Evolutionary conservation across 2,113 vertebrate species (phyloP).

Genomic region (Aegithalos caudatus): DNA sequence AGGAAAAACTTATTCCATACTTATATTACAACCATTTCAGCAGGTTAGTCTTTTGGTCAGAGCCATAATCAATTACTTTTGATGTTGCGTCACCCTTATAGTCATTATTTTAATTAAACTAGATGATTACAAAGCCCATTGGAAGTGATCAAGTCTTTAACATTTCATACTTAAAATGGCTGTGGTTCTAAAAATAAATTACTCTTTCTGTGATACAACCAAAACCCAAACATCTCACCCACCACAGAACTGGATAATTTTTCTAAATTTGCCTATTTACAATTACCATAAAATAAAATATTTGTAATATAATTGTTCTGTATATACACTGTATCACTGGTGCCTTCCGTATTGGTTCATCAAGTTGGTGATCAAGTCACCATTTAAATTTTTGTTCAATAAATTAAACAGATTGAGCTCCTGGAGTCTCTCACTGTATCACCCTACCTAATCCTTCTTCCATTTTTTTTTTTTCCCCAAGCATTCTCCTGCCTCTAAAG

Average conservation of each 20-base stretch:
- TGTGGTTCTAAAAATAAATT: background rate
- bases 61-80: background rate
- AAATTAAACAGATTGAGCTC: background rate
- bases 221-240: background rate
- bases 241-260: background rate
- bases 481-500: background rate
- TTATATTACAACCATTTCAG: background rate
- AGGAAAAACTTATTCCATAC: background rate
- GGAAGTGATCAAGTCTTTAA: background rate
- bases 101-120: background rate
- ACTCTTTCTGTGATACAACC: background rate
- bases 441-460: background rate
- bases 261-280: background rate
- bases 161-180: background rate
- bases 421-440: background rate
- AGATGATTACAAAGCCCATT: background rate
- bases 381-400: background rate
- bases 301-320: background rate
- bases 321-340: too few relatives aligned
- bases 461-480: background rate
- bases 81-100: background rate
- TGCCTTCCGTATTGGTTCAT: background rate
- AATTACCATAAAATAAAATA: background rate
- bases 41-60: background rate
- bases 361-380: background rate